These are phyloP conservation scores for Arctocebus calabarensis DNA, from an alignment of 2,797 vertebrate genomes.

Conservation along the genomic window DNA sequence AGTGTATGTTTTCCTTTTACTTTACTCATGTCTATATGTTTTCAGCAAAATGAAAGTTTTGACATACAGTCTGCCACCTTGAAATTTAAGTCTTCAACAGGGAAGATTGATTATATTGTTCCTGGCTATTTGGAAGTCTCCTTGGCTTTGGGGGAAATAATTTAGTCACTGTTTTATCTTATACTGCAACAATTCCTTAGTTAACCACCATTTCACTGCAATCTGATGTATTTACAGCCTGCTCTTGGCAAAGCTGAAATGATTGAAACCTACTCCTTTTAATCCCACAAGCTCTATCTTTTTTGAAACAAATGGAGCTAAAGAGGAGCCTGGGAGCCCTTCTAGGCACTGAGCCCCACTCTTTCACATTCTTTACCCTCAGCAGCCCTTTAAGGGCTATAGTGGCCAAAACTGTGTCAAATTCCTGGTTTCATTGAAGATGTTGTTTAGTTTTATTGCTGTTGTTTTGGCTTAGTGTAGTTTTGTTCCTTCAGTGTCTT, in stretches of 20 bases:
- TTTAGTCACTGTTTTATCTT: neutral
- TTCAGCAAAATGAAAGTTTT: neutral
- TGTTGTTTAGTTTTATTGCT: neutral
- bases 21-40: neutral
- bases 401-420: neutral
- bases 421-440: neutral
- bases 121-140: neutral
- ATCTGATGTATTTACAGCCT: neutral
- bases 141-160: neutral
- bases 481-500: neutral
- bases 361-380: too few relatives aligned
- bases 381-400: neutral
- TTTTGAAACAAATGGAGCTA: neutral
- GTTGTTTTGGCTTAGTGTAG: neutral
- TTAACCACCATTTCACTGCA: neutral
- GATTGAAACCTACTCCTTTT: neutral
- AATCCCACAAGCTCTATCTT: neutral
- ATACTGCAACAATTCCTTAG: neutral
- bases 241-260: neutral
- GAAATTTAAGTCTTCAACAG: neutral
- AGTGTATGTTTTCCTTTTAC: neutral
- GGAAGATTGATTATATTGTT: neutral
- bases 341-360: neutral
- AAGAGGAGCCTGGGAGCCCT: neutral
- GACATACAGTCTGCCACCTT: neutral